These are phyloP conservation scores for Cinara cedri DNA, from an alignment of 2,888 invertebrate genomes.

Conservation along the genomic window DNA sequence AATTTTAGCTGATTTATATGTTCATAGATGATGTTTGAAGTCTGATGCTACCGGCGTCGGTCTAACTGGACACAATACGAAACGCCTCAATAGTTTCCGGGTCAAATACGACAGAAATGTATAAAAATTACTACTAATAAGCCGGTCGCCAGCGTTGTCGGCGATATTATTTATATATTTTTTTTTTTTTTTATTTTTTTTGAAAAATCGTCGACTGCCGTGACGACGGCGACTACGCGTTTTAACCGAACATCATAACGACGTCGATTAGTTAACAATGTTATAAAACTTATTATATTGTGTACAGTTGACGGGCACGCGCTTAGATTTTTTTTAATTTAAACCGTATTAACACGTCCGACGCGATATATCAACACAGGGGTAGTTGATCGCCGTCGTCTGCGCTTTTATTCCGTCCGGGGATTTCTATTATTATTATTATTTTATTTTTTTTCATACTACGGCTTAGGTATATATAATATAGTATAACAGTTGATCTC, in stretches of 20 bases:
- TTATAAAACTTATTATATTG: neutral
- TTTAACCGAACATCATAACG: neutral
- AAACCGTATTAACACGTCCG: neutral
- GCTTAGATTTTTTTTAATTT: constrained; percentile 39
- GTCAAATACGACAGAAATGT: too few species aligned
- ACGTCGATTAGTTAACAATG: constrained; percentile 3
- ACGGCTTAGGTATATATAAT: neutral
- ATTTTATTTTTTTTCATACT: constrained; percentile 31
- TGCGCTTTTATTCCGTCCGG: constrained; percentile 34
- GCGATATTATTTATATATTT: too few species aligned
- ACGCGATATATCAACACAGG: constrained; percentile 12
- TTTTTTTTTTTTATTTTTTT: too few species aligned
- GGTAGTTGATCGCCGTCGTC: constrained; percentile 19
- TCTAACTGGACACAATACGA: too few species aligned
- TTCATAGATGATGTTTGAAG: too few species aligned
- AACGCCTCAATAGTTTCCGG: too few species aligned
- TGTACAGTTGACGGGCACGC: neutral
- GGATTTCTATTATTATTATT: too few species aligned
- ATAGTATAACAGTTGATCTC: constrained; percentile 31
- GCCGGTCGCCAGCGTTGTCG: too few species aligned
- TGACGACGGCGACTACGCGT: too few species aligned
- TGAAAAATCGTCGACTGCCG: neutral
- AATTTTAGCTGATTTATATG: too few species aligned
- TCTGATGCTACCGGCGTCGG: too few species aligned
- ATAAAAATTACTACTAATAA: too few species aligned